A percentile compares a stretch with the other conserved stretches of the same genome.
Conservation (phyloP, 2,797 vertebrate genomes). For the Salmo trutta region DNA sequence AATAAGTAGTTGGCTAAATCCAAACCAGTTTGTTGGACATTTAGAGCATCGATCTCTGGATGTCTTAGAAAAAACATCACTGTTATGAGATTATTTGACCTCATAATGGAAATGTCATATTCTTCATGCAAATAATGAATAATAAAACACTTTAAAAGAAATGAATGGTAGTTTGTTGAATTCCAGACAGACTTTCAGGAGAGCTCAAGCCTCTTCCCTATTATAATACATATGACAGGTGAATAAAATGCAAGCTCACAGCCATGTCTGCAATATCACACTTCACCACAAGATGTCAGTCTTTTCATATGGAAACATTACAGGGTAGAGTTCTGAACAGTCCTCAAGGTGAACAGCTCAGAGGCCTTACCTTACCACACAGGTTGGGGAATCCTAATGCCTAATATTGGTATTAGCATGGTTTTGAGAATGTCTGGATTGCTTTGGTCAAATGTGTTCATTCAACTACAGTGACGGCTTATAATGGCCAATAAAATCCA, state of each 20-base stretch:
- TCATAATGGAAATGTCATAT: conserved; percentile 1
- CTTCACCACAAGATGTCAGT: conserved; percentile 60
- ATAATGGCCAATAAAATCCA: too few relatives aligned
- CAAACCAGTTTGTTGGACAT: not conserved
- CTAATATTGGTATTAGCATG: not conserved
- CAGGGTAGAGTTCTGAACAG: not conserved
- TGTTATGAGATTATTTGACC: not conserved
- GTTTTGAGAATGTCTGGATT: too few relatives aligned
- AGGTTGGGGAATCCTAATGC: not conserved
- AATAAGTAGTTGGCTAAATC: not conserved
- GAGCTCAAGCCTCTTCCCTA: not conserved
- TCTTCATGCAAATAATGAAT: not conserved
- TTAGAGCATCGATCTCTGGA: not conserved
- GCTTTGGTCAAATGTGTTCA: too few relatives aligned
- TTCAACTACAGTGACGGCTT: too few relatives aligned
- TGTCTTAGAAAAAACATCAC: not conserved
- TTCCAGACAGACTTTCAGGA: not conserved
- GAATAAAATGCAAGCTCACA: too few relatives aligned
- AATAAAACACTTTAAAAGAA: not conserved
- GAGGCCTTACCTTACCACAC: not conserved
- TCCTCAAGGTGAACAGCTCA: not conserved
- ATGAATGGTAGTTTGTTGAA: not conserved
- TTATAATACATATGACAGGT: not conserved
- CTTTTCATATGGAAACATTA: conserved; percentile 28
- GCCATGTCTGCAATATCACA: not conserved